phyloP scores from a whole-genome alignment of 2,888 invertebrate genomes.

The Caenorhabditis becei region DNA sequence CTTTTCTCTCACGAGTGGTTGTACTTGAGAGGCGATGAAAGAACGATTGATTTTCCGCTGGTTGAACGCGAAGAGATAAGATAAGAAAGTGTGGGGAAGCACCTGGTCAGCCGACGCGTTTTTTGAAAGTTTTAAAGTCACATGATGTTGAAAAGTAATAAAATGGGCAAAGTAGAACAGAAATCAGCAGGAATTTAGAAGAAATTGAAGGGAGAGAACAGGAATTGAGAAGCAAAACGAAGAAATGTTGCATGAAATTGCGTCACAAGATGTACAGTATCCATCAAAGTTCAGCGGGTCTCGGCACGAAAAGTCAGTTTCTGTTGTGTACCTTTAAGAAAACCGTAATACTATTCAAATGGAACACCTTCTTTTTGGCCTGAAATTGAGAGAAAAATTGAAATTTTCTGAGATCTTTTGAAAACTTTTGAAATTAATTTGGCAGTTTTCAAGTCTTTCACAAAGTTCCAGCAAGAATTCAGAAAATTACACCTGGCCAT shows the following conservation, averaged over 20 bases:
- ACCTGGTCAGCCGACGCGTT: slow-evolving; percentile 12
- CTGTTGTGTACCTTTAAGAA: not conserved
- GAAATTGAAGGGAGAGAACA: not conserved
- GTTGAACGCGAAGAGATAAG: slow-evolving; percentile 23
- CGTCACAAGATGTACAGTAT: not conserved
- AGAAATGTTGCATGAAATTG: not conserved
- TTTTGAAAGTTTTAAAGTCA: slow-evolving; percentile 24
- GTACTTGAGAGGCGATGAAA: slow-evolving; percentile 38
- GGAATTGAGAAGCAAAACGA: not conserved
- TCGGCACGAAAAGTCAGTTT: not conserved
- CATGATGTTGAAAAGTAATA: not conserved
- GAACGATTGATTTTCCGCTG: slow-evolving; percentile 32
- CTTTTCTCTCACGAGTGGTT: slow-evolving; percentile 14
- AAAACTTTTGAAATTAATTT: no score
- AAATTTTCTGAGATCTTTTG: no score
- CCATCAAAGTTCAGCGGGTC: not conserved
- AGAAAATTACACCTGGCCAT: no score
- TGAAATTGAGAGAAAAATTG: no score
- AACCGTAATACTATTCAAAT: not conserved
- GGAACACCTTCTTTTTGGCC: not conserved
- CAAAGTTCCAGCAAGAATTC: no score
- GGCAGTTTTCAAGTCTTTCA: no score
- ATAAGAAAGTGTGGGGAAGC: slow-evolving; percentile 1
- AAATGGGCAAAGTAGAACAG: not conserved
- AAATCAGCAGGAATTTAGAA: not conserved